These are phyloP conservation scores for Drosophila eugracilis DNA, from an alignment of 1,140 invertebrate species.

Conservation along the genomic window DNA sequence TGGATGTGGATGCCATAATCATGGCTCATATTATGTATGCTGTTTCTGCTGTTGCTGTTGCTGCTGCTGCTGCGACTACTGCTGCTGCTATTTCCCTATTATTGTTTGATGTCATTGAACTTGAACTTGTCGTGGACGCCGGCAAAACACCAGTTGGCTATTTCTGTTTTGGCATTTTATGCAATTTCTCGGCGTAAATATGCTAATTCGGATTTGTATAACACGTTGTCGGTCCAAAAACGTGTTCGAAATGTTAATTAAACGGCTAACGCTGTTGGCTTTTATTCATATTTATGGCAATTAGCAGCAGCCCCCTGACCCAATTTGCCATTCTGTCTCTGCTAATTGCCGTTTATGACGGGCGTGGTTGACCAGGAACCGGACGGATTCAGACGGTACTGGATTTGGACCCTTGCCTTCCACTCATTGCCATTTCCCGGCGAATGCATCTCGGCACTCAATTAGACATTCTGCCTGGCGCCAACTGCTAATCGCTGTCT, in stretches of 20 bases:
- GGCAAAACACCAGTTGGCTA: constrained; percentile 15
- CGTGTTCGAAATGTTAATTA: constrained; percentile 80
- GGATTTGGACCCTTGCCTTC: constrained; percentile 9
- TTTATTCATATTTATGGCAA: constrained; percentile 75
- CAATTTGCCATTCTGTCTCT: constrained; percentile 43
- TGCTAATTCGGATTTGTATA: constrained; percentile 76
- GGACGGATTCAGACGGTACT: not conserved
- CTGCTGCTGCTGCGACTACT: no score
- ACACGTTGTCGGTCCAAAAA: constrained; percentile 70
- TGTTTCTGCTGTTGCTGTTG: constrained; percentile 17
- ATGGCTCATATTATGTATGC: constrained; percentile 54
- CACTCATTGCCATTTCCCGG: constrained; percentile 17
- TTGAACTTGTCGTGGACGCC: constrained; percentile 69
- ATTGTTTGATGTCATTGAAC: constrained; percentile 80
- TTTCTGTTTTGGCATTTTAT: constrained; percentile 67
- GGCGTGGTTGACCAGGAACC: constrained; percentile 1
- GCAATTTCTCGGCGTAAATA: constrained; percentile 76
- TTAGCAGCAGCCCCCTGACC: constrained; percentile 69
- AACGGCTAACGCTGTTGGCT: constrained; percentile 57
- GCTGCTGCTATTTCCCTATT: constrained; percentile 60
- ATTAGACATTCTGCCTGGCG: constrained; percentile 44
- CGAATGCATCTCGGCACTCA: constrained; percentile 26
- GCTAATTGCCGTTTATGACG: constrained; percentile 47
- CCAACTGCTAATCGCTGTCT: constrained; percentile 55
- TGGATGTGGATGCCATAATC: constrained; percentile 39